A percentile compares a stretch with the other conserved stretches of the same genome.
These are phyloP conservation scores for Phyllotis vaccarum DNA, from an alignment of 2,797 vertebrate species.

Conservation along the genomic window DNA sequence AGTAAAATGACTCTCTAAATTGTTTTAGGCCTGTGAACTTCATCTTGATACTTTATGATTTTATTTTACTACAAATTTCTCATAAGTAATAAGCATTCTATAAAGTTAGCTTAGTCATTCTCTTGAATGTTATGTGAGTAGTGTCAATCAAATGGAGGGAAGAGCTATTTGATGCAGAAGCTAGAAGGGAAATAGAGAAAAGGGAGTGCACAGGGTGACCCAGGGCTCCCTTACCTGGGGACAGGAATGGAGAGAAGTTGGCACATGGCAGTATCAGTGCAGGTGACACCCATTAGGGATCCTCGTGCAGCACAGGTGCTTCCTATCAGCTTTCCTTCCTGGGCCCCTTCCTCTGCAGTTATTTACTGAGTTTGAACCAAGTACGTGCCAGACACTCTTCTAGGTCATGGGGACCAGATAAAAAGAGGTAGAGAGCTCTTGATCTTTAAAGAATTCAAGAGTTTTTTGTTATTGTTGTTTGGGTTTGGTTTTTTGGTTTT, in stretches of 20 bases:
- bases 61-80: neutral
- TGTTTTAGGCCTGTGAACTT: neutral
- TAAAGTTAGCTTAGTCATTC: neutral
- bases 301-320: neutral
- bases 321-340: neutral
- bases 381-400: neutral
- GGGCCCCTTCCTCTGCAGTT: neutral
- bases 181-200: neutral
- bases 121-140: neutral
- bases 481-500: too few relatives aligned
- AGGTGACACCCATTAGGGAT: neutral
- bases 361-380: neutral
- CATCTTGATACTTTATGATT: neutral
- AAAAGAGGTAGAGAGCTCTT: neutral
- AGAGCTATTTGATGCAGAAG: neutral
- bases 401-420: neutral
- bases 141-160: neutral
- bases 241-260: neutral
- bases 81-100: neutral
- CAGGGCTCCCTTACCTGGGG: neutral
- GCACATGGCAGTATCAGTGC: neutral
- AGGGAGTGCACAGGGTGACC: rapidly evolving
- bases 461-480: too few relatives aligned
- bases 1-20: neutral
- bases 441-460: neutral